Conservation (phyloP, 2,888 invertebrate species). For the Clistopyga incitator region DNA sequence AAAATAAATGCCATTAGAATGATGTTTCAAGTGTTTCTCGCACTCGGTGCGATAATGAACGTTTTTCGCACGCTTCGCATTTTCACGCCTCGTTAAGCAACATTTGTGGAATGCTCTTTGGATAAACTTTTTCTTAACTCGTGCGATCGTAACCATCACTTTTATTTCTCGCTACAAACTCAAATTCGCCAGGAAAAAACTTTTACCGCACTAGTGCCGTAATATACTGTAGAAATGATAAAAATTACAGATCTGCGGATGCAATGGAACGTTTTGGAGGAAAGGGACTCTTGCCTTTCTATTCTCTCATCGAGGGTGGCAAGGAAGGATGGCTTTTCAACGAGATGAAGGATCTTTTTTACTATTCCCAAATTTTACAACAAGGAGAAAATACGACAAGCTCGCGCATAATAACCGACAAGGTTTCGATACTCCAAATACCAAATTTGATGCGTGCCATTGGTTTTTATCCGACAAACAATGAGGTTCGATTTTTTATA, state of each 20-base stretch:
- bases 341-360: conserved; percentile 91
- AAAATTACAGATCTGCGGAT: conserved; percentile 85
- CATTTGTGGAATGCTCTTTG: too few species aligned
- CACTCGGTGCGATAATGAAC: background rate
- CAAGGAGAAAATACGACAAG: conserved; percentile 89
- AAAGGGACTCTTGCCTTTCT: conserved; percentile 88
- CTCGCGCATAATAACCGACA: conserved; percentile 87
- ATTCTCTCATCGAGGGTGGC: conserved; percentile 89
- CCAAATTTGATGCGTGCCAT: conserved; percentile 91
- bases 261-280: conserved; percentile 86
- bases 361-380: conserved; percentile 90
- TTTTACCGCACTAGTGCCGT: too few species aligned
- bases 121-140: too few species aligned
- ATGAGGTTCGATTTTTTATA: conserved; percentile 87
- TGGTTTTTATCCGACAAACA: conserved; percentile 91
- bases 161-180: too few species aligned
- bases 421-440: conserved; percentile 88
- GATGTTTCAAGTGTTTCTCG: background rate
- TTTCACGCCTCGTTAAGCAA: too few species aligned
- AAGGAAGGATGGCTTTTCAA: conserved; percentile 89
- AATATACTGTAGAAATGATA: background rate
- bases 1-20: background rate
- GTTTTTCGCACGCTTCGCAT: too few species aligned
- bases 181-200: too few species aligned
- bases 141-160: too few species aligned